Base-by-base conservation (phyloP, 2,888 invertebrate species). In the Phaedon cochleariae region DNA sequence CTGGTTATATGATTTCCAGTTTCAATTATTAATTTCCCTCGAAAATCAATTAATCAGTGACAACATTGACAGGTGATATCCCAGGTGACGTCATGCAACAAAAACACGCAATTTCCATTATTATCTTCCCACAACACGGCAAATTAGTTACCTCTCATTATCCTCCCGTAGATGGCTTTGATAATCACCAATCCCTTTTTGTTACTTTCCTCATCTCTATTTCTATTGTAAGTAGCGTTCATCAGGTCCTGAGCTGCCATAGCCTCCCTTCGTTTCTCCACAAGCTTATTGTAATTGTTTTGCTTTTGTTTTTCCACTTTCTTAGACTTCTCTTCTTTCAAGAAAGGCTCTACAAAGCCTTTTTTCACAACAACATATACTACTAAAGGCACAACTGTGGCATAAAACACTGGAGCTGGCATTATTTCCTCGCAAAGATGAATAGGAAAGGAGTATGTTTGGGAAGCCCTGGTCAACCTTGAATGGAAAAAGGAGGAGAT, bases 341-440 rank as follows among this genome's bases (percentile, higher is more conserved):
- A 86, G 77, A 96, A 91, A 0, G 95, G 95, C 74, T 95, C 95
- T 15, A 98, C 89, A 12, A 97, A 85, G 0, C 95, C 86, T 76
- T 93, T 93, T 83, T 95, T 96, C 0, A 96, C 85, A 0, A 94
- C 84, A 59, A 93, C 85, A 89, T 93, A 95, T 1, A 90, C 88
- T 34, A 96, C 85, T 12, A 96, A 71, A 0, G 98, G 97, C n/a
- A 93, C 88, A 0, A 95, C 85, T 0, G 97, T 95, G 10, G 96
- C 97, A 81, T 98, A 98, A 82, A 98, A 94, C 45, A 98, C 87
- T 0, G 97, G 95, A 18, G 94, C 92, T 0, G 96, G 95, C 77
- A 95, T 86, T 18, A 97, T 87, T 79, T 95, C 95, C 78, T 97
- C 96, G 75, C 96, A 95, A 20, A 98, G 84, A 74, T 95, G 93